Base-by-base conservation (phyloP, 2,113 vertebrate species). In the Cephalopholis sonnerati region DNA sequence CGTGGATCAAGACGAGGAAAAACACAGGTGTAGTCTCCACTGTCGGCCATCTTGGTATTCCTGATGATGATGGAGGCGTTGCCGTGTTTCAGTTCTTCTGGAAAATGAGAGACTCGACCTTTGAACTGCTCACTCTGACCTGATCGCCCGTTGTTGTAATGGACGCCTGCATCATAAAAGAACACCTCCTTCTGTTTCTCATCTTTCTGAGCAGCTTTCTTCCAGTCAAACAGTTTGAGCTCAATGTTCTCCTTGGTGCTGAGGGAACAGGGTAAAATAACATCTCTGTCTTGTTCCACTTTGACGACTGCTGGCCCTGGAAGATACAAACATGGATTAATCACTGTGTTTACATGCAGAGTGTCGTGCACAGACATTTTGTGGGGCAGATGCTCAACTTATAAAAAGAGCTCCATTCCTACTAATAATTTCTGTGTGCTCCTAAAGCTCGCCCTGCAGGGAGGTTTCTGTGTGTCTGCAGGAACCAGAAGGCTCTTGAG, bases 1-100 rank as follows among this genome's bases (percentile, higher is more conserved):
- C 0, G 3, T 17, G 0, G 53, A 4, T 36, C 8, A 32, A 22
- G 50, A 20, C 0, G 1, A 51, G 59, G 0, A 44, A 80, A 61
- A 25, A 1, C 0, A 18, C 84, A 86, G 62, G 29, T 64, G 12
- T 82, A 86, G 18, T 0, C 17, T 32, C 79, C 84, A 1, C 18
- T 27, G 79, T 86, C 83, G 0, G 25, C 7, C 55, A 62, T 8
- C 25, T 1, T 32, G 2, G 69, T 18, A 0, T 18, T 8, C 15
- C 2, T 74, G 77, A 84, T 68, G 0, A 13, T 2, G 39, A 84
- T 69, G 70, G 77, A 79, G 58, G 71, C 82, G 22, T 75, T 64
- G 2, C 77, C 77, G 0, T 0, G 0, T 10, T 51, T 1, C 44
- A 79, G 57, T 0, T 41, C 2, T 0, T 70, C 27, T 55, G 2